These are phyloP conservation scores for Oncopeltus fasciatus DNA, from an alignment of 1,140 invertebrate species.

Conservation along the genomic window DNA sequence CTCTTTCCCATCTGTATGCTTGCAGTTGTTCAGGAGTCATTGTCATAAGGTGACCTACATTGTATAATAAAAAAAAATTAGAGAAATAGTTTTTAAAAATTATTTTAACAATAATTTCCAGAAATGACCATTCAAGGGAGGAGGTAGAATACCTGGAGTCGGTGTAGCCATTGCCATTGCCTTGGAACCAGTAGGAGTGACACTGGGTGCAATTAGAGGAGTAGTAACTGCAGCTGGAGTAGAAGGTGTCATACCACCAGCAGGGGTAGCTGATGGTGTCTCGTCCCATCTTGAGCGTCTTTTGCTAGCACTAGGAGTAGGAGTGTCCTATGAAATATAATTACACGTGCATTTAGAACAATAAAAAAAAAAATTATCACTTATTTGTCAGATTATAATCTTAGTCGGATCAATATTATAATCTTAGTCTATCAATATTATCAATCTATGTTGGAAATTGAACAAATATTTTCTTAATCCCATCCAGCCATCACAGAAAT, in stretches of 20 bases:
- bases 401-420: too few species aligned
- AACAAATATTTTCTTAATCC: too few species aligned
- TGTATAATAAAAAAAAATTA: too few species aligned
- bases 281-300: constrained; percentile 93
- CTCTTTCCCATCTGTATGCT: constrained; percentile 95
- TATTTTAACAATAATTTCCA: background rate
- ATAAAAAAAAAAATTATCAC: background rate
- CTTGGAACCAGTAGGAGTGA: constrained; percentile 86
- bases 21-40: constrained; percentile 99
- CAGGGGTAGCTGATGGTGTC: constrained; percentile 60
- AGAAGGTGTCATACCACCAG: constrained; percentile 33
- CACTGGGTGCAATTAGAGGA: constrained; percentile 38
- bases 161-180: constrained; percentile 98
- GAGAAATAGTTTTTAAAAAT: too few species aligned
- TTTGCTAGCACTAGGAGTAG: constrained; percentile 85
- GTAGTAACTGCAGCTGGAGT: constrained; percentile 47
- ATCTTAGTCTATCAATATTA: too few species aligned
- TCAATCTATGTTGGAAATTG: too few species aligned
- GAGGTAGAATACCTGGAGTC: constrained; percentile 74
- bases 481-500: too few species aligned
- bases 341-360: background rate
- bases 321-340: constrained; percentile 36
- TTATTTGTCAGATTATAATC: background rate
- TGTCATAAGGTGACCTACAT: constrained; percentile 65
- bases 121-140: too few species aligned